Evolutionary conservation across 1,140 invertebrate genomes (phyloP).

Genomic region (Monochamus saltuarius): DNA sequence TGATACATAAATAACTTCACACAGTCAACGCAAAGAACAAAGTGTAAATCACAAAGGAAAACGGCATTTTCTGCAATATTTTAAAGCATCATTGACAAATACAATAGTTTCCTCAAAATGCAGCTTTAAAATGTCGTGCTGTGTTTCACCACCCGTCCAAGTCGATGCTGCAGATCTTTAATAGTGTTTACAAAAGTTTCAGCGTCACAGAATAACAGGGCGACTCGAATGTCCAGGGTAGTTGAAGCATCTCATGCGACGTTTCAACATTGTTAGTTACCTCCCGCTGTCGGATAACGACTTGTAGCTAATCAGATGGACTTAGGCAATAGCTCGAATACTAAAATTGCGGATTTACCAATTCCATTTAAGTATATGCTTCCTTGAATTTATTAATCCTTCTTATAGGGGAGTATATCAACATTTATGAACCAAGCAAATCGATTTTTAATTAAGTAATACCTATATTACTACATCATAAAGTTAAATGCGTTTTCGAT

Average conservation of each 20-base stretch:
- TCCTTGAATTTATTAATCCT: not conserved
- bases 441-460: too few species aligned
- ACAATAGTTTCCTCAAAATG: conserved; percentile 44
- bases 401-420: not conserved
- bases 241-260: conserved; percentile 40
- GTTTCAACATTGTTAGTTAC: conserved; percentile 36
- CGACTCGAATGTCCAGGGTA: conserved; percentile 40
- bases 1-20: conserved; percentile 10
- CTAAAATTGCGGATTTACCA: not conserved
- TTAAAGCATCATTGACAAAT: conserved; percentile 39
- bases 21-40: conserved; percentile 14
- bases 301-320: conserved; percentile 42
- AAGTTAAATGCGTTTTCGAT: too few species aligned
- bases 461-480: too few species aligned
- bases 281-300: conserved; percentile 40
- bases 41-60: conserved; percentile 29
- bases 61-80: conserved; percentile 42
- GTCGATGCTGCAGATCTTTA: not conserved
- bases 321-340: conserved; percentile 3
- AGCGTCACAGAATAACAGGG: conserved; percentile 5
- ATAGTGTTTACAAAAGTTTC: conserved; percentile 27
- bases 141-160: conserved; percentile 21
- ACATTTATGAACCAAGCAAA: too few species aligned
- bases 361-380: not conserved
- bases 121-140: conserved; percentile 37